Base-by-base conservation (phyloP, 2,888 invertebrate species). In the Meteorus cinctellus region DNA sequence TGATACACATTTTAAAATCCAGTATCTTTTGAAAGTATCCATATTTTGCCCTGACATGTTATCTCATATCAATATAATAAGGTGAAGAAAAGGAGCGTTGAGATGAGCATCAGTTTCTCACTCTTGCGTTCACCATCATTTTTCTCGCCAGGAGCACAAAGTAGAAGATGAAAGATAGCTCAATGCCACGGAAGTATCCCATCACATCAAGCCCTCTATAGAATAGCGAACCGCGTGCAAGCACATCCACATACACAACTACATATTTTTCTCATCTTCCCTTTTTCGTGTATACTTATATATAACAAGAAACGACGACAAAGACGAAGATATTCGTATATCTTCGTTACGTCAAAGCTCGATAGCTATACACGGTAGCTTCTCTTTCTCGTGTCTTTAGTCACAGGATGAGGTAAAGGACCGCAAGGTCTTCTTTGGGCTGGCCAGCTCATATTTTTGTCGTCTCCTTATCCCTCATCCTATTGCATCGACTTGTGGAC, bases 121-220 rank as follows among this genome's bases (percentile, higher is more conserved):
- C 74, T n/a, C 31, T 62, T n/a, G 6, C 29, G 62, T 62, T 63
- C 66, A 69, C 68, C 63, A 73, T 72, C 75, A 76, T 77, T 79
- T 81, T 78, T 77, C 79, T 76, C 79, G 73, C 65, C 65, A 79
- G 70, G 62, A 73, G 78, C 80, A 83, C 81, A 83, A 82, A 82
- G 79, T 80, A 80, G 78, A 78, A 82, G 83, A 84, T 82, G 78
- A 77, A 73, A 81, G 82, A 84, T 81, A 80, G 79, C 55, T 72
- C 77, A 66, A 65, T 31, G 60, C 75, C 68, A 48, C 74, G 66
- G 77, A 78, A 80, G 78, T 78, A 74, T 74, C 74, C 72, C 74
- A 72, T 77, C 73, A 59, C 67, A 45, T 51, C 48, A 59, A 55
- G 55, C n/a, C 55, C n/a, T 51, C 55, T 48, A 48, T 63, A 68